Conservation (phyloP, 2,797 vertebrate species). For the Myotis vivesi region DNA sequence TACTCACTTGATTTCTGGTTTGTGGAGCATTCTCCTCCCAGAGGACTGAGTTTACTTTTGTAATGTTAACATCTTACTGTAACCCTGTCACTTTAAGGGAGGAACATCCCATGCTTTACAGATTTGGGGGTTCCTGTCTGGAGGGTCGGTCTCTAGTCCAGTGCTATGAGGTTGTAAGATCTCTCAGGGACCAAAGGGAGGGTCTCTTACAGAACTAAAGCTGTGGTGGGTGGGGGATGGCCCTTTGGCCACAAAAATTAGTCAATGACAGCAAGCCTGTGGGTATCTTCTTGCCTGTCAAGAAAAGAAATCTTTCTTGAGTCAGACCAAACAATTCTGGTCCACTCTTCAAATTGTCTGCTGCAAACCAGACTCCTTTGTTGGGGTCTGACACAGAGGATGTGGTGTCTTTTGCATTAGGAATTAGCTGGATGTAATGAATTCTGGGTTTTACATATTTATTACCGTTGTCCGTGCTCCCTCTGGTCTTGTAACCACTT, state of each 20-base stretch:
- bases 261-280: neutral
- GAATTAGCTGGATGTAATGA: conserved; percentile 81
- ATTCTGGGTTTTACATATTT: conserved; percentile 85
- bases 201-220: neutral
- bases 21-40: neutral
- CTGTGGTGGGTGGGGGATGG: neutral
- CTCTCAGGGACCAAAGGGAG: neutral
- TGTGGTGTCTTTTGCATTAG: conserved; percentile 80
- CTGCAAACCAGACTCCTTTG: conserved; percentile 67
- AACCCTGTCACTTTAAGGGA: conserved; percentile 52
- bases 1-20: conserved; percentile 42
- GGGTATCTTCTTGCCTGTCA: neutral
- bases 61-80: conserved; percentile 21
- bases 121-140: neutral
- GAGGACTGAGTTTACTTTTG: conserved; percentile 56
- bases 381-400: conserved; percentile 78
- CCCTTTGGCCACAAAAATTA: neutral
- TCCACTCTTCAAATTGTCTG: conserved; percentile 44
- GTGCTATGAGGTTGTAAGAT: neutral
- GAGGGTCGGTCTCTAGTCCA: neutral
- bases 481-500: conserved; percentile 81
- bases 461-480: conserved; percentile 81
- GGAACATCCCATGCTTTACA: neutral
- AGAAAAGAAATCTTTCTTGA: neutral
- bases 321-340: conserved; percentile 35